A percentile compares a stretch with the other conserved stretches of the same genome.
Evolutionary conservation across 1,140 invertebrate genomes (phyloP).

Genomic region (Arctopsyche grandis): DNA sequence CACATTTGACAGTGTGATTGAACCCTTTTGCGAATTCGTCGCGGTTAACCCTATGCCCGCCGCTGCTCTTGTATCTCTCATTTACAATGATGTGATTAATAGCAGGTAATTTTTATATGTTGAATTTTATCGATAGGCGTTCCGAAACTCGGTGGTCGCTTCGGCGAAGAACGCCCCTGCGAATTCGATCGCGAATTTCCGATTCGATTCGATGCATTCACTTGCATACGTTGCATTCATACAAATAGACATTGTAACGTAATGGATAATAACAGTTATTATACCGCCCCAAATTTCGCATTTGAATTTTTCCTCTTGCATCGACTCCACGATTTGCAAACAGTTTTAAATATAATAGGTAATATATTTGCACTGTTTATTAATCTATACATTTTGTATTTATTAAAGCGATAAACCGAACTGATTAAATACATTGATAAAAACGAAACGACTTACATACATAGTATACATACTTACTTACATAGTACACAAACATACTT

Average conservation of each 20-base stretch:
- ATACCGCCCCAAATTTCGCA: too few relatives aligned
- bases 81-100: conserved; percentile 54
- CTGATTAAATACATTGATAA: too few relatives aligned
- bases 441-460: too few relatives aligned
- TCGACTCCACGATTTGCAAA: too few relatives aligned
- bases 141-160: conserved; percentile 28
- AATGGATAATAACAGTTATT: too few relatives aligned
- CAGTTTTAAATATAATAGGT: too few relatives aligned
- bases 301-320: too few relatives aligned
- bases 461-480: too few relatives aligned
- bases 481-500: too few relatives aligned
- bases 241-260: not conserved
- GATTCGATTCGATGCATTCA: conserved; percentile 6
- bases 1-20: not conserved
- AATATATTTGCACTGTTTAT: too few relatives aligned
- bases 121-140: conserved; percentile 47
- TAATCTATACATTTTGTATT: too few relatives aligned
- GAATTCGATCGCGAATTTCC: conserved; percentile 3
- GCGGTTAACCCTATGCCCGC: conserved; percentile 31
- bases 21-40: conserved; percentile 29
- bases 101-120: conserved; percentile 54
- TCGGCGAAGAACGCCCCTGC: not conserved
- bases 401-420: too few relatives aligned
- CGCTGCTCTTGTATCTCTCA: not conserved
- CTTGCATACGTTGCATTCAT: conserved; percentile 3